These are phyloP conservation scores for Osedax frankpressi DNA, from an alignment of 2,888 invertebrate genomes.

Conservation along the genomic window DNA sequence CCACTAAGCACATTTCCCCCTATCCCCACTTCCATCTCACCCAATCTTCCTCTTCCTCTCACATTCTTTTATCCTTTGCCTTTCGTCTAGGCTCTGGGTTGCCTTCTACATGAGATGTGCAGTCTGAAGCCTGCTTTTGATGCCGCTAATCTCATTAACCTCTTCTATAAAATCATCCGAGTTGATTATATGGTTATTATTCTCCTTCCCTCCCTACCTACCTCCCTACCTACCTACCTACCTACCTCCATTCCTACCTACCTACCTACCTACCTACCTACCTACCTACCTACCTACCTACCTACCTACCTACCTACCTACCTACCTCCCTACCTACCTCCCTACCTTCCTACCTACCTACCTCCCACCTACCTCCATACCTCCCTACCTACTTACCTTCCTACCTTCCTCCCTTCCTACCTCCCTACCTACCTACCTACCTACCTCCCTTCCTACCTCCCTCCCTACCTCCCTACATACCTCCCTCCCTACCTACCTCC, in stretches of 20 bases:
- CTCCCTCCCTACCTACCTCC: no score
- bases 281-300: no score
- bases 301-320: no score
- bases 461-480: no score
- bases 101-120: conserved; percentile 41
- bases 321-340: no score
- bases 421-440: no score
- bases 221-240: conserved; percentile 36
- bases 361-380: no score
- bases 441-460: no score
- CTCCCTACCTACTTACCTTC: no score
- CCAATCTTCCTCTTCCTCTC: not conserved
- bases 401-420: no score
- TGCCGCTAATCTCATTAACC: conserved; percentile 38
- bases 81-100: conserved; percentile 37
- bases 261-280: conserved; percentile 40
- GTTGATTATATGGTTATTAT: conserved; percentile 34
- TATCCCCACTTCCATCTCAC: not conserved
- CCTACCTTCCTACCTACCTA: no score
- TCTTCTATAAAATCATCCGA: conserved; percentile 42
- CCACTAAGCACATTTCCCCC: not conserved
- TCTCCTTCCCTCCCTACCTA: not conserved
- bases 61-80: no score
- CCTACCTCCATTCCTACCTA: conserved; percentile 27
- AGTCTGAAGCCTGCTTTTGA: conserved; percentile 39